Evolutionary conservation across 2,888 invertebrate species (phyloP), one percentile per base, ranked within the genome.

Genomic region (Dendrolimus pini): DNA sequence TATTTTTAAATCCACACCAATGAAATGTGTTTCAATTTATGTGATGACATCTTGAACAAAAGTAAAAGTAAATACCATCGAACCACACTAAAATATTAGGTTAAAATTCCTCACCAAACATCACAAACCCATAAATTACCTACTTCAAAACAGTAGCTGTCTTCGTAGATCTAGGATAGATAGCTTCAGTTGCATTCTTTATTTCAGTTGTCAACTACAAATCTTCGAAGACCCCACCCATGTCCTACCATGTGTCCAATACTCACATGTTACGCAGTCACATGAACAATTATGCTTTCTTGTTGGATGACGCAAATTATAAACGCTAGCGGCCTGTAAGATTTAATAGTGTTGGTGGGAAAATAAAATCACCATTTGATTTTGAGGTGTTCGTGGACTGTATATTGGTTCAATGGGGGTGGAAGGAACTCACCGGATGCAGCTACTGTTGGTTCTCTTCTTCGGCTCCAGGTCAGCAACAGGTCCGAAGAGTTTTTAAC

Each of bases 141-240:
- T 53, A 41, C 61, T 69, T 58, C 59, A 0, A 53, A 58, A 66
- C 65, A 62, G 61, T 64, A 70, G 65, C 68, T 67, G 66, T 64
- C 65, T 71, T 69, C 67, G 61, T 61, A 63, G 65, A 68, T 64
- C 61, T 58, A 47, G 62, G 67, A 73, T 71, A 69, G 70, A 75
- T 59, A 66, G 67, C 65, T 69, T 78, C 73, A 77, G 74, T 74
- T 72, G 67, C 73, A 72, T 80, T 78, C 80, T 80, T 82, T 83
- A 85, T 82, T 81, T 77, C 77, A 79, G 74, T 78, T 80, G 83
- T 83, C 89, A 83, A 78, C 89, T 71, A 89, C 88, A 89, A 89
- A 89, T 89, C 89, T 89, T 84, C 68, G 47, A 64, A 74, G 80
- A 77, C 81, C 83, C 86, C 80, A 85, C 87, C 74, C 86, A 81